Evolutionary conservation across 2,113 vertebrate genomes (phyloP).

Genomic region (Etia nguti): DNA sequence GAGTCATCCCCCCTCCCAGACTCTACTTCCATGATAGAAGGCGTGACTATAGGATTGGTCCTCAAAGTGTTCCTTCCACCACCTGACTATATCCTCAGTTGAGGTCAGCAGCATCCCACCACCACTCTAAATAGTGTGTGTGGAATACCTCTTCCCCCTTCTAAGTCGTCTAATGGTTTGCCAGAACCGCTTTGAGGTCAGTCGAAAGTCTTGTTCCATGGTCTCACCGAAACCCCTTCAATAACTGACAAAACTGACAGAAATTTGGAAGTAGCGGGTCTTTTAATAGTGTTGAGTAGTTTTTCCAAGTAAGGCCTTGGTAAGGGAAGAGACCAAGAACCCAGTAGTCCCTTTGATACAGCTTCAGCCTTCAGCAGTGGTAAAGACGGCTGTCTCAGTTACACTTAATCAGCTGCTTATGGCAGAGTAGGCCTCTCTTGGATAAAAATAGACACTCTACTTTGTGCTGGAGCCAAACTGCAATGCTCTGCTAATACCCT

Average conservation of each 20-base stretch:
- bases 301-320: not conserved
- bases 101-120: not conserved
- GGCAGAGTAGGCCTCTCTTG: not conserved
- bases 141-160: not conserved
- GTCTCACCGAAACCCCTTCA: not conserved
- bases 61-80: not conserved
- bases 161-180: too few relatives aligned
- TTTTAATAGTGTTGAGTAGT: not conserved
- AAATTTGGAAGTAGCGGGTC: not conserved
- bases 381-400: not conserved
- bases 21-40: not conserved
- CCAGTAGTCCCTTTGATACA: fast-evolving
- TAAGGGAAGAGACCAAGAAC: not conserved
- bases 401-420: not conserved
- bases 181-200: not conserved
- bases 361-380: not conserved
- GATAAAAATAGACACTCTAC: not conserved
- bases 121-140: not conserved
- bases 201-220: not conserved
- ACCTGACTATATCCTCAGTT: not conserved
- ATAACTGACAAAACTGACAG: not conserved
- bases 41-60: not conserved
- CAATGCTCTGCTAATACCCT: not conserved
- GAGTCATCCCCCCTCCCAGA: not conserved
- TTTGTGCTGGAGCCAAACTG: not conserved